Evolutionary conservation across 2,888 invertebrate species (phyloP).

Genomic region (Bugula neritina): DNA sequence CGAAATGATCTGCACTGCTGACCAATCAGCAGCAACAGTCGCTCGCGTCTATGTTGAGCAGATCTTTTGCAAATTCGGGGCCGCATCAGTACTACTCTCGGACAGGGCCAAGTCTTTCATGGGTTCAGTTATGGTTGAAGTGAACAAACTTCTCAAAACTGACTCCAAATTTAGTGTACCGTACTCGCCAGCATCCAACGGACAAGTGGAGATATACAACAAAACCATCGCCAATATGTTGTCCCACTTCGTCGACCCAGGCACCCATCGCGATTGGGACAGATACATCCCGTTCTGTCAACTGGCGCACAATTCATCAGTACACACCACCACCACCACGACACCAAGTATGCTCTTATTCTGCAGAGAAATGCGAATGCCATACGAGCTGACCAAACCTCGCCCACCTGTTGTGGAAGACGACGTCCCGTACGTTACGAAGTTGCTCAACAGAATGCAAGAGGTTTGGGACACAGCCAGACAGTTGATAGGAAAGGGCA

Average conservation of each 20-base stretch:
- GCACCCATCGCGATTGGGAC: neutral
- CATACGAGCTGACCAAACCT: neutral
- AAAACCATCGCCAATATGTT: slow-evolving; percentile 6
- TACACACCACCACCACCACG: neutral
- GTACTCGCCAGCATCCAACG: neutral
- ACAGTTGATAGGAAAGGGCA: neutral
- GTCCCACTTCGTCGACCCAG: neutral
- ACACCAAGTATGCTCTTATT: neutral
- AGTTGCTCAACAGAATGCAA: neutral
- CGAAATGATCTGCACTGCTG: neutral
- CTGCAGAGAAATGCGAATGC: neutral
- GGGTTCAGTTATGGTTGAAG: neutral
- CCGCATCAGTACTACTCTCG: neutral
- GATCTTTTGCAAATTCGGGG: neutral
- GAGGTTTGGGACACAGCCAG: neutral
- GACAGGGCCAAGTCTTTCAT: neutral
- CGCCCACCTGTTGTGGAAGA: neutral
- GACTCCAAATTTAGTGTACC: neutral
- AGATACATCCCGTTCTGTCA: neutral
- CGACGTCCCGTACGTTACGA: neutral
- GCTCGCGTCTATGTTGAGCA: neutral
- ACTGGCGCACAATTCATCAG: neutral
- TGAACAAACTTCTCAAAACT: neutral
- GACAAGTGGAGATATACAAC: slow-evolving; percentile 21
- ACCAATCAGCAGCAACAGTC: neutral